Base-by-base conservation (phyloP, 1,140 invertebrate genomes). In the Agrilus planipennis region DNA sequence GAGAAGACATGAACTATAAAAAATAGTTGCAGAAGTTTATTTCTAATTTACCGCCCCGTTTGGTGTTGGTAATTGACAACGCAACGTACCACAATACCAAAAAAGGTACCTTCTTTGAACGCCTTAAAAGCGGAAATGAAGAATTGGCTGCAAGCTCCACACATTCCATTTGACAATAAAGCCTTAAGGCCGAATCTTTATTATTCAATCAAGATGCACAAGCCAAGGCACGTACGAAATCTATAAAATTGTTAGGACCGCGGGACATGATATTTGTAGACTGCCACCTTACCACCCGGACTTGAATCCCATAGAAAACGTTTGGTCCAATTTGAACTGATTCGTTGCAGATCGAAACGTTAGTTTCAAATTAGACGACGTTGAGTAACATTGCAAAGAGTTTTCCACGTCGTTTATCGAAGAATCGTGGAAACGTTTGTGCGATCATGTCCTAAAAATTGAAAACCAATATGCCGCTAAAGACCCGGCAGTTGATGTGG, bases 221-320 rank as follows among this genome's bases (percentile, higher is more conserved):
- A 41, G 21, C 29, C 39, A 21, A n/a, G 4, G 9, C 14, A 4
- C 21, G 15, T 42, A 38, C 21, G 25, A 22, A 19, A 18, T 45
- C 11, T 36, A 41, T 36, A 32, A 30, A 30, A 17, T 53, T 19
- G 34, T 52, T 12, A 42, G 28, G 27, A 28, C 14, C 25, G 27
- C 42, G 27, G 49, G 47, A 17, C 38, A 50, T 43, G 36, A 14
- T 12, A 41, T 50, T 32, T 27, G 52, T 19, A 22, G 52, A 21
- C 39, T 54, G 27, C 60, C 61, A 30, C 58, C 54, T 4, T 61
- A 61, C 43, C 55, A 64, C 41, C 51, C 48, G 23, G 53, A 62
- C 36, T 34, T 61, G 2, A 62, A 64, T 42, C 57, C 59, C 5
- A 63, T 62, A 10, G 60, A 64, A 44, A 39, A 55, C 9, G 45